Percentiles rank a stretch among this genome's conserved stretches.
These are phyloP conservation scores for Cercopithecus mona DNA, from an alignment of 2,113 vertebrate genomes.

Conservation along the genomic window DNA sequence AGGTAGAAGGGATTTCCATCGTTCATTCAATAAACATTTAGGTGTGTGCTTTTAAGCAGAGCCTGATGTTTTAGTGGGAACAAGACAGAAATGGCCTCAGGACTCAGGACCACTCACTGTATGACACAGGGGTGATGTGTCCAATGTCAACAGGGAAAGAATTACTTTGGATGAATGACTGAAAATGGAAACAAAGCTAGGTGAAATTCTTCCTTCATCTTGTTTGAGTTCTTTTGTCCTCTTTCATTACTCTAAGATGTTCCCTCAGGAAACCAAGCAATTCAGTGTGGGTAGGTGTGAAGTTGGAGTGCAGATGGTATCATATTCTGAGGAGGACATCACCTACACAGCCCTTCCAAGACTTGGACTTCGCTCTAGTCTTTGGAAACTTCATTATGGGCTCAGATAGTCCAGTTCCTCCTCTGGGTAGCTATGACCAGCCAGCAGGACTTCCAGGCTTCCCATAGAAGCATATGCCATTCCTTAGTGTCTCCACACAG, in stretches of 20 bases:
- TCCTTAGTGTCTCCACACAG: not conserved
- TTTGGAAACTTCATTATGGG: not conserved
- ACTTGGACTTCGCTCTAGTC: not conserved
- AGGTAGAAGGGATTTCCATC: not conserved
- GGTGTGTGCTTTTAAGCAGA: not conserved
- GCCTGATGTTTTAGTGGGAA: not conserved
- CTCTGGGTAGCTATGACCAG: not conserved
- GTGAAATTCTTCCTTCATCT: not conserved
- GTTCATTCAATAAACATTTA: slow-evolving; percentile 6
- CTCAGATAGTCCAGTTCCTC: not conserved
- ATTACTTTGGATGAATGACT: not conserved
- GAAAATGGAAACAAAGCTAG: not conserved
- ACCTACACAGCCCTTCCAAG: not conserved
- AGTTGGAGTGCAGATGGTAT: accelerated
- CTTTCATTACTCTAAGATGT: not conserved
- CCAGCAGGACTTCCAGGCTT: not conserved
- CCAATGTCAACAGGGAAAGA: not conserved
- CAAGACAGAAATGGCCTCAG: not conserved
- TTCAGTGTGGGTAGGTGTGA: not conserved
- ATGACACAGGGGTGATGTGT: not conserved
- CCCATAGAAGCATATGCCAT: not conserved
- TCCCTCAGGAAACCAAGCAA: not conserved
- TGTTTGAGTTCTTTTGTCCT: not conserved
- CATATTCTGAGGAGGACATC: not conserved
- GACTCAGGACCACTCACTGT: not conserved